Percentiles rank a stretch among this genome's conserved stretches.
Conservation (phyloP, 2,888 invertebrate genomes). For the Graphium colonna region DNA sequence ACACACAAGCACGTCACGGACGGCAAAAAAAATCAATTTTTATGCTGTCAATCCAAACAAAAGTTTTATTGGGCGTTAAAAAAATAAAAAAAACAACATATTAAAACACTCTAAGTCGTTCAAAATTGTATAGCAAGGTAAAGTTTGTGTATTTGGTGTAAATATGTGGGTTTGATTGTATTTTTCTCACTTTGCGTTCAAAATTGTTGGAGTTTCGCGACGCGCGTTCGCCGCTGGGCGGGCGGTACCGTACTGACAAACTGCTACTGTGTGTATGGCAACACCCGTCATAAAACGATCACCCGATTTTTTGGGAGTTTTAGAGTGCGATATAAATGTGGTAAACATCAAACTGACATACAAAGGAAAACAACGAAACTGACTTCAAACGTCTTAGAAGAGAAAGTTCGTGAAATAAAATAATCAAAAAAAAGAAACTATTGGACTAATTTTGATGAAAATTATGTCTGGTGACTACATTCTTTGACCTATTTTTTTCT, state of each 20-base stretch:
- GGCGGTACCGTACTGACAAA: conserved; percentile 54
- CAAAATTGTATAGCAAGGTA: background rate
- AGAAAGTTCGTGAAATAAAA: no score
- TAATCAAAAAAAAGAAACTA: no score
- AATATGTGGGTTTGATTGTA: conserved; percentile 26
- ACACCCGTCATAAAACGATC: conserved; percentile 21
- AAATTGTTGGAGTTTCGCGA: conserved; percentile 30
- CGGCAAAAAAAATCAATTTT: conserved; percentile 59
- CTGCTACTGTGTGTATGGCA: conserved; percentile 8
- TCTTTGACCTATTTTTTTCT: no score
- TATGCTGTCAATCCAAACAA: conserved; percentile 38
- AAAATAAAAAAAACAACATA: background rate
- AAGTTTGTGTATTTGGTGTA: conserved; percentile 24
- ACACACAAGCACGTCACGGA: conserved; percentile 1
- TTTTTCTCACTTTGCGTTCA: conserved; percentile 34
- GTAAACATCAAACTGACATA: no score
- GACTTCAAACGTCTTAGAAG: no score
- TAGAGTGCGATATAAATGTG: background rate
- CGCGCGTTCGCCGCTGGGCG: conserved; percentile 69
- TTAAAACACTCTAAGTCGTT: background rate
- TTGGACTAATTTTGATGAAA: no score
- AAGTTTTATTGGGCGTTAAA: conserved; percentile 10
- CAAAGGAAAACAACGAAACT: no score
- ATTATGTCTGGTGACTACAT: no score
- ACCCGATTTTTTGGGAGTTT: conserved; percentile 38